Base-by-base conservation (phyloP, 2,113 vertebrate species). In the Toxostoma redivivum region DNA sequence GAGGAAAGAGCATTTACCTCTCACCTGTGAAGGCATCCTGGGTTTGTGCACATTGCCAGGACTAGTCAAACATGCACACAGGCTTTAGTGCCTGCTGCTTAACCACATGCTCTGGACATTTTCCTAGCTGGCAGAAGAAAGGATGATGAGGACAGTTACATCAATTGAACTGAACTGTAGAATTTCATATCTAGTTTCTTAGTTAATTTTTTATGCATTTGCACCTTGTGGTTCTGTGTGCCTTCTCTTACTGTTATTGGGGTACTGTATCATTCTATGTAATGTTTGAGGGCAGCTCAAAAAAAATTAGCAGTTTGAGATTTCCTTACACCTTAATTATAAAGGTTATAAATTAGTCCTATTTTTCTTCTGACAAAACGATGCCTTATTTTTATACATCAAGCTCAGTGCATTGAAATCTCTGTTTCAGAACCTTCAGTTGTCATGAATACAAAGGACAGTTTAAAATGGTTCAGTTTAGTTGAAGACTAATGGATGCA, bases 21-120 rank as follows among this genome's bases (percentile, higher is more conserved):
- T 67, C 22, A 15, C 22, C 31, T 61, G 14, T 38, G 69, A n/a
- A 15, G 0, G 1, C 22, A 71, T 22, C 1, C 3, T 66, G 35
- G 9, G 9, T 50, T 67, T 80, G 25, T 70, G 47, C 37, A 25
- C 5, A 0, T 16, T 60, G 14, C 13, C 16, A 51, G 61, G 38
- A 25, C 51, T 48, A 48, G 12, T 33, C 61, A 54, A 61, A 64
- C 0, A 1, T 15, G 8, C 23, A 12, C 27, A 11, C 8, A 50
- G 53, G 61, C 20, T 88, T 42, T n/a, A 12, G 38, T 37, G 27
- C 6, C 3, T 91, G 57, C 42, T 74, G 86, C 51, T 80, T 23
- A 14, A 81, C 81, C 28, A 61, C 5, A 1, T 57, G 25, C 61
- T 84, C 37, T 28, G 76, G 24, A 10, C 51, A 13, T 27, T 33